Base-by-base conservation (phyloP, 2,888 invertebrate species). In the Coelinius sp. region DNA sequence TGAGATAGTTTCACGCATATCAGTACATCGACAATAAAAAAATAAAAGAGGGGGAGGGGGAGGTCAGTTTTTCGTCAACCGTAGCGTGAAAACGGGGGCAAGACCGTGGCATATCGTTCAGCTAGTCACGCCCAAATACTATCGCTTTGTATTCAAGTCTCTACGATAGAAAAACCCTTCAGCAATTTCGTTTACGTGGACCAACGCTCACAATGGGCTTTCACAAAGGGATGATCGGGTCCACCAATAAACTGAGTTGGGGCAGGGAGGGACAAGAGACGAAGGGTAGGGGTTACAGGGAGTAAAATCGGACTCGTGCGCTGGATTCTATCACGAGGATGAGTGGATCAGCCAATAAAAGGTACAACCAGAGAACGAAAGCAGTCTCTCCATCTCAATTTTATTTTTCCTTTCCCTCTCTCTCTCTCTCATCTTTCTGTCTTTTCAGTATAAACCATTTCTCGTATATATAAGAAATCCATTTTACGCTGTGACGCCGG, bases 101-200 rank as follows among this genome's bases (percentile, higher is more conserved):
- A 76, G 71, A 81, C 80, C 83, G 79, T 84, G 81, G 79, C 84
- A 82, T 84, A 85, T 85, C 81, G 81, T 76, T 75, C 79, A 71
- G 76, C 73, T 80, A 83, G 86, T 86, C 86, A 85, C 86, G 84
- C 86, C 81, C 81, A 77, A 81, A 79, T 80, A 79, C 77, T 78
- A 76, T 78, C 63, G 77, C 78, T 79, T 81, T 79, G 78, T 81
- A 78, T 76, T 79, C 77, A 65, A 52, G 65, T 74, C 73, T 44
- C 73, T 74, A 69, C 59, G 70, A 77, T 70, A 66, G 75, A 71
- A 65, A 49, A 53, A 73, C 79, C 82, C 84, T 81, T 78, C 79
- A 82, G 83, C 84, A 84, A 85, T 85, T 85, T 85, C 84, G 84
- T 85, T 85, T 85, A 85, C 83, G 85, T 85, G 85, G 84, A 81